These are phyloP conservation scores for Watersipora subatra DNA, from an alignment of 1,140 invertebrate genomes.

Conservation along the genomic window DNA sequence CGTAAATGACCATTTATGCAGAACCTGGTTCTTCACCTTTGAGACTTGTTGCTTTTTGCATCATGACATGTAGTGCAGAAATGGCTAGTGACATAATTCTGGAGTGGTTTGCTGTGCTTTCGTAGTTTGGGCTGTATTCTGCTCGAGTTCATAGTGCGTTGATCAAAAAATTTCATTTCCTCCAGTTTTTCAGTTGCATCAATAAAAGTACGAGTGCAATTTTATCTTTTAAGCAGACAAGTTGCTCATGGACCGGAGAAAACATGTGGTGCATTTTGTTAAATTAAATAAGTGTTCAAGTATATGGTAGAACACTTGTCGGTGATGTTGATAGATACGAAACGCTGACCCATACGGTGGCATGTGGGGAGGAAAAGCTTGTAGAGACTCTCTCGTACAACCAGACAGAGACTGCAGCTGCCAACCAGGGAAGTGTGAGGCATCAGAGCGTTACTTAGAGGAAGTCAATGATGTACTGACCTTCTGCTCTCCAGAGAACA, in stretches of 20 bases:
- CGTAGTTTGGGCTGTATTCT: neutral
- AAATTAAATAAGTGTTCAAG: neutral
- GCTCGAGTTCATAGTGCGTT: neutral
- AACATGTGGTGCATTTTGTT: neutral
- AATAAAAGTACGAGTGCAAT: too few species aligned
- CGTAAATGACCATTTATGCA: neutral
- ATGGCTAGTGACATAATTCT: neutral
- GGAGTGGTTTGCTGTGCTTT: neutral
- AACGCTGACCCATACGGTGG: conserved; percentile 84
- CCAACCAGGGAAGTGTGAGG: conserved; percentile 49
- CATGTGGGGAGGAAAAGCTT: conserved; percentile 70
- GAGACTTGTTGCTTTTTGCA: neutral
- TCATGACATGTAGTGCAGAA: neutral
- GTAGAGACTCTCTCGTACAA: conserved; percentile 74
- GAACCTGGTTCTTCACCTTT: neutral
- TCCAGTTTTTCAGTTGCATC: neutral
- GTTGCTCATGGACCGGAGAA: neutral
- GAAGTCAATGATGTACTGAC: conserved; percentile 66
- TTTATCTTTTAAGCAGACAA: neutral
- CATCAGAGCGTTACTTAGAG: conserved; percentile 61
- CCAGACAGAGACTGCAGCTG: conserved; percentile 55
- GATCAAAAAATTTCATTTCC: neutral
- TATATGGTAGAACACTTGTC: neutral
- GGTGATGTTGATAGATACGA: conserved; percentile 54
- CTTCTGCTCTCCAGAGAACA: conserved; percentile 58